phyloP scores from a whole-genome alignment of 2,113 vertebrate species.

The Mandrillus leucophaeus region DNA sequence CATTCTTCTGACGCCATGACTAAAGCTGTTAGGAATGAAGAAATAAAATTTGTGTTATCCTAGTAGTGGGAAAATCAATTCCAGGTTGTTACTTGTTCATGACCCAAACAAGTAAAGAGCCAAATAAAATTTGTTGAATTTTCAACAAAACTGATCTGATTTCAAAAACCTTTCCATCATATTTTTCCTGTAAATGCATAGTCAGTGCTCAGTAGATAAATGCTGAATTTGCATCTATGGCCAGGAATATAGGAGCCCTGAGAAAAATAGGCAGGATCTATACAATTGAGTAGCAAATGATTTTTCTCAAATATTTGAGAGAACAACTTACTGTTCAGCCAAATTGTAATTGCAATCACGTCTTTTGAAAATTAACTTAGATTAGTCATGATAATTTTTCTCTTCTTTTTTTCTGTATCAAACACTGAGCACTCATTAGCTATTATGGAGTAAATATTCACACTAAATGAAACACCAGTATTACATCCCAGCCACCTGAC shows the following conservation, averaged over 20 bases:
- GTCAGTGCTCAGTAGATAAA: neutral
- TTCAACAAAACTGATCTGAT: neutral
- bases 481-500: neutral
- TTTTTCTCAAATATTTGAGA: conserved; percentile 32
- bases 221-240: neutral
- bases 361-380: conserved; percentile 28
- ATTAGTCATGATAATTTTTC: neutral
- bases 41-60: neutral
- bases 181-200: neutral
- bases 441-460: conserved; percentile 1
- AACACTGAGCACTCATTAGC: neutral
- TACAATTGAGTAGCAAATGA: neutral
- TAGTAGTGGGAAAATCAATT: neutral
- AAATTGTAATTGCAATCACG: neutral
- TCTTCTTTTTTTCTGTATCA: neutral
- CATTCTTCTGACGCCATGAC: neutral
- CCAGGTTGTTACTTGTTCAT: neutral
- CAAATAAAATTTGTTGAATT: neutral
- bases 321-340: neutral
- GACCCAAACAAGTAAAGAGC: neutral
- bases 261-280: neutral
- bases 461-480: conserved; percentile 17
- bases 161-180: neutral
- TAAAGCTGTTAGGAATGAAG: neutral
- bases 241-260: neutral